Conservation (phyloP, 2,888 invertebrate genomes). For the Noctua pronuba region DNA sequence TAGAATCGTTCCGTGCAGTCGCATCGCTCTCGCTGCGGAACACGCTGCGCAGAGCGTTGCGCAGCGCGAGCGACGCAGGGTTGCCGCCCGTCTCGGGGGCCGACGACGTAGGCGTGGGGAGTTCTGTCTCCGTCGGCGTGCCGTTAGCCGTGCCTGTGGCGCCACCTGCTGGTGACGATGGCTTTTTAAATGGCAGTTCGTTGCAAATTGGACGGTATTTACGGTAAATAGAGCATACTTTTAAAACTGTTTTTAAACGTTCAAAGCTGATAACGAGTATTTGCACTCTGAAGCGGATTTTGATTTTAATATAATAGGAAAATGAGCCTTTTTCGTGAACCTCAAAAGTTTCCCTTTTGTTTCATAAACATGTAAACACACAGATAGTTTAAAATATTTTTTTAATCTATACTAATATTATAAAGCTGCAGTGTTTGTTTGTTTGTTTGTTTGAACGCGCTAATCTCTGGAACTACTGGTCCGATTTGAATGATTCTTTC, state of each 20-base stretch:
- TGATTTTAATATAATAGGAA: not conserved
- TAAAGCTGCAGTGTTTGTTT: no score
- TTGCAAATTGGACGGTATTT: not conserved
- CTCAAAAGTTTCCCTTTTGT: not conserved
- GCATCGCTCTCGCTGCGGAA: constrained; percentile 80
- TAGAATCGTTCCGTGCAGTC: constrained; percentile 70
- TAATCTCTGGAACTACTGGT: no score
- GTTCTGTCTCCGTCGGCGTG: constrained; percentile 84
- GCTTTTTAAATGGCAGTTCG: not conserved
- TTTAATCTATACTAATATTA: no score
- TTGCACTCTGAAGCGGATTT: not conserved
- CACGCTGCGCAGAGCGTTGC: constrained; percentile 85
- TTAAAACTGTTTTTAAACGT: not conserved
- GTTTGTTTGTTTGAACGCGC: no score
- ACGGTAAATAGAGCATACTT: not conserved
- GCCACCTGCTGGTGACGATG: constrained; percentile 62
- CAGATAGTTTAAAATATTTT: no score
- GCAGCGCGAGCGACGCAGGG: constrained; percentile 82
- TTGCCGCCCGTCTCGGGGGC: constrained; percentile 79
- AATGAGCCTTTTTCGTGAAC: not conserved
- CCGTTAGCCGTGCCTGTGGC: constrained; percentile 75
- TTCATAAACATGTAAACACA: not conserved
- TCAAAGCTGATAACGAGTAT: not conserved
- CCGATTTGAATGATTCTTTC: no score
- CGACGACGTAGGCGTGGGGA: constrained; percentile 85